Base-by-base conservation (phyloP, 2,888 invertebrate genomes). In the Cerceris rybyensis region DNA sequence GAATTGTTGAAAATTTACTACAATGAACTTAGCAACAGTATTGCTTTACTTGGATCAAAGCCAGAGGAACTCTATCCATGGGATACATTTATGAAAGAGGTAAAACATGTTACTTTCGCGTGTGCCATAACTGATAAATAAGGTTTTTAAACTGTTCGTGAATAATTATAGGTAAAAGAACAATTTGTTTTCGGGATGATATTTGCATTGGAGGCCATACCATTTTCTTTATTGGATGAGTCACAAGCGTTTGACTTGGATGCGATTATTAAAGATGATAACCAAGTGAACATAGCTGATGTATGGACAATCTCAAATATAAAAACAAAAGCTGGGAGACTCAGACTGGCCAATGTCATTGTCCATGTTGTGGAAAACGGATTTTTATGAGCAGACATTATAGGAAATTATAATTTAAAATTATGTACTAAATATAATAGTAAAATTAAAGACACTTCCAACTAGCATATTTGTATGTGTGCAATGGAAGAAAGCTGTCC, bases 241-340 rank as follows among this genome's bases (percentile, higher is more conserved):
- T 93, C 94, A 65, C 94, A 95, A 71, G 93, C 94, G 8, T 92
- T 94, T 41, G 93, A 94, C 87, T 93, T 95, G 91, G 94, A 95
- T 80, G 54, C 79, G 9, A 54, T 83, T 9, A 93, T 95, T 86
- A 89, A 94, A 93, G 94, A 94, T 9, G 93, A 94, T 6, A 89
- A 94, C 50, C 93, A 93, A 46, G 83, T 93, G 41, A 93, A 95
- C 76, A 93, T 96, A 17, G 94, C 94, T 39, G 94, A 95, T 73
- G 93, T 96, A 4, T 96, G 96, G 96, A 93, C 93, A 72, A 83
- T 96, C 0, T 90, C 92, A 46, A 95, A 95, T 0, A 94, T 96
- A 70, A 93, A 94, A 86, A 93, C 94, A 0, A 92, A 94, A 78
- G 93, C 93, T 16, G 95, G 95, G 7, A 93, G 95, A 28, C 91